phyloP scores from a whole-genome alignment of 2,113 vertebrate species.

The Ailuropoda melanoleuca region DNA sequence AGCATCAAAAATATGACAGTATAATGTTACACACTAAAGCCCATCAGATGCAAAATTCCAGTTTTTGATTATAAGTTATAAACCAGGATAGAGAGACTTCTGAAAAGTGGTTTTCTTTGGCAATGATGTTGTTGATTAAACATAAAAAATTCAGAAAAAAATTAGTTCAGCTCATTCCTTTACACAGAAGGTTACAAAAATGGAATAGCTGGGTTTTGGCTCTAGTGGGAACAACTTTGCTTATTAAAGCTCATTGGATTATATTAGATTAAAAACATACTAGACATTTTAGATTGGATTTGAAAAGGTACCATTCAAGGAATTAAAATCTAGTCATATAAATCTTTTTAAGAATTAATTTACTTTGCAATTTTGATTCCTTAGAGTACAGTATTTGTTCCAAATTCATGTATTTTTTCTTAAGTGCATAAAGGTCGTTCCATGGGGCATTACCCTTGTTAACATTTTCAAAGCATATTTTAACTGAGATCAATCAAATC shows the following conservation, averaged over 20 bases:
- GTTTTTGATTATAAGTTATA: constrained; percentile 84
- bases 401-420: neutral
- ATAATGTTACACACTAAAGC: constrained; percentile 77
- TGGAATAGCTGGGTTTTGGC: constrained; percentile 76
- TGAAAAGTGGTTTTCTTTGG: constrained; percentile 85
- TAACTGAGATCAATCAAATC: constrained; percentile 35
- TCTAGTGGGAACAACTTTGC: constrained; percentile 79
- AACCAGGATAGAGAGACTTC: constrained; percentile 82
- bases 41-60: constrained; percentile 65
- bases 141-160: constrained; percentile 84
- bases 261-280: constrained; percentile 80
- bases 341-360: constrained; percentile 83
- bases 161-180: constrained; percentile 81
- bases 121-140: constrained; percentile 84
- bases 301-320: constrained; percentile 71
- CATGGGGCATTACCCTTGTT: constrained; percentile 28
- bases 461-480: constrained; percentile 61
- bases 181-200: constrained; percentile 77
- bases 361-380: constrained; percentile 71
- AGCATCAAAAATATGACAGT: constrained; percentile 81
- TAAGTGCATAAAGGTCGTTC: neutral
- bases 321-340: constrained; percentile 83
- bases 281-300: constrained; percentile 76
- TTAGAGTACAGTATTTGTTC: neutral
- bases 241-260: constrained; percentile 83